Base-by-base conservation (phyloP, 2,888 invertebrate genomes). In the Steromphala cineraria region DNA sequence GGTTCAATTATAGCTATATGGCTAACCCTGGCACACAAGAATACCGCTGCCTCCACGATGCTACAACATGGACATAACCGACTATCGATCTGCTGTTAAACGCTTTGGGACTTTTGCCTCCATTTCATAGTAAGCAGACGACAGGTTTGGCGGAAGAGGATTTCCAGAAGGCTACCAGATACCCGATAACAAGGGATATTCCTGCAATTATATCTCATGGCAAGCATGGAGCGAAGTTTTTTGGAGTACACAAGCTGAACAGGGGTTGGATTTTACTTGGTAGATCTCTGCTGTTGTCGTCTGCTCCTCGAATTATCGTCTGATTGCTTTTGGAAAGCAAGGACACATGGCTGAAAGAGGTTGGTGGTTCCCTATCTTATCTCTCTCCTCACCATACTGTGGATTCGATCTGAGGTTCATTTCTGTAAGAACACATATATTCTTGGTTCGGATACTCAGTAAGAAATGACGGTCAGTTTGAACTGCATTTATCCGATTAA, bases 81-180 rank as follows among this genome's bases (percentile, higher is more conserved):
- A 2, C 62, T 24, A 62, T 62, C 62, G 62, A 62, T 62, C 62
- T 17, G 62, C 28, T 28, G 62, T 62, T 62, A 62, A 62, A 62
- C 62, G 62, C 62, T 62, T 62, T 62, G 62, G 62, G 24, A 62
- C 62, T 62, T 62, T 62, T 62, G 62, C 62, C 24, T 62, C 62
- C 62, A 62, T 62, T 62, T 62, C 24, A 17, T 62, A 17, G 62
- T 46, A 62, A 62, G 62, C 62, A 62, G 62, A 62, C 62, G 62
- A 62, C 28, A 62, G 62, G 24, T 24, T 28, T 62, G 62, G 62
- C 24, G 28, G 62, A 62, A 24, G 62, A 62, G 28, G 28, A 62
- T 62, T 62, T 62, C 62, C 24, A 28, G 10, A 28, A 28, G 28
- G 28, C 28, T 17, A 28, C 15, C 15, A 24, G 28, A 62, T 15